Conservation (phyloP, 23 tunicate genomes). For the Styela clava region DNA sequence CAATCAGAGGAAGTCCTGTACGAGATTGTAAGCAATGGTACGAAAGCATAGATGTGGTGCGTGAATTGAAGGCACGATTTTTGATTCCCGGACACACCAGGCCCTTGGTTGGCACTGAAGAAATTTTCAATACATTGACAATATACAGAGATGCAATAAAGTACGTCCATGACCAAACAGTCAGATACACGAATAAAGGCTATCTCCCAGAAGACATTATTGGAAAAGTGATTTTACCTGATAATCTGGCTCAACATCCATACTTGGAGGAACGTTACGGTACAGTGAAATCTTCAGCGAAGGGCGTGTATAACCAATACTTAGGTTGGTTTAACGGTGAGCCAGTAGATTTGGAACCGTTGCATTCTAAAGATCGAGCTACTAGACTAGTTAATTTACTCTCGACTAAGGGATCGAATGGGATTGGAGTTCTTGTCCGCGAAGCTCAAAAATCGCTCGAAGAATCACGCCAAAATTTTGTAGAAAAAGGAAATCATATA, state of each 20-base stretch:
- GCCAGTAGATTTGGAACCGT: slow-evolving; percentile 59
- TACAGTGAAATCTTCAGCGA: slow-evolving; percentile 77
- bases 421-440: slow-evolving; percentile 31
- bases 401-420: slow-evolving; percentile 1
- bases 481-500: slow-evolving; percentile 25
- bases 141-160: slow-evolving; percentile 78
- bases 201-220: slow-evolving; percentile 51
- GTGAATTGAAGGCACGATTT: slow-evolving; percentile 24
- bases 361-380: slow-evolving; percentile 42
- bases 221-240: slow-evolving; percentile 56
- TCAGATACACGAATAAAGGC: slow-evolving; percentile 33
- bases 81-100: slow-evolving; percentile 35
- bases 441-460: slow-evolving; percentile 31
- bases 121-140: slow-evolving; percentile 41
- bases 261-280: slow-evolving; percentile 74
- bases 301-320: slow-evolving; percentile 44
- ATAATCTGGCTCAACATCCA: slow-evolving; percentile 58
- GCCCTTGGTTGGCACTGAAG: slow-evolving; percentile 36
- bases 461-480: slow-evolving; percentile 17
- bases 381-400: slow-evolving; percentile 24
- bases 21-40: slow-evolving; percentile 39
- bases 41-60: slow-evolving; percentile 15
- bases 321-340: slow-evolving; percentile 69
- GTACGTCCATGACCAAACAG: slow-evolving; percentile 86
- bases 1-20: slow-evolving; percentile 74